Evolutionary conservation across 2,797 vertebrate species (phyloP).

Genomic region (Emydoidea blandingii): DNA sequence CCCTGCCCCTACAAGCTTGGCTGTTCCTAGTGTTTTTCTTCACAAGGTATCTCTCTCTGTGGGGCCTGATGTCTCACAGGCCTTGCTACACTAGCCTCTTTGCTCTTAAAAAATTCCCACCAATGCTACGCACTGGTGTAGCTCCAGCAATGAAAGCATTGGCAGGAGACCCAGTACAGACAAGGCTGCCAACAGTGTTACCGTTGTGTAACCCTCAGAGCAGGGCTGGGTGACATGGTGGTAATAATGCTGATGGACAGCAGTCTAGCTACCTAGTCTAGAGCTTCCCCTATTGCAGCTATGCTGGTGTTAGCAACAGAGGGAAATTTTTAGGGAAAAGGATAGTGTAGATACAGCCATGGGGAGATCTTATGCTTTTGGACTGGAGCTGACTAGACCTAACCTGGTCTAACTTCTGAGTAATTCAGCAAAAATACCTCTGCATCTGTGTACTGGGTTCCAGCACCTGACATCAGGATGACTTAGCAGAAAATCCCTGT

Average conservation of each 20-base stretch:
- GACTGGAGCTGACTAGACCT: not conserved
- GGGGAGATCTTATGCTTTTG: not conserved
- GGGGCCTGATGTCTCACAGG: not conserved
- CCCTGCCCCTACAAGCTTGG: accelerated
- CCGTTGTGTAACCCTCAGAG: not conserved
- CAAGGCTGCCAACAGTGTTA: accelerated
- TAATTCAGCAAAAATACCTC: not conserved
- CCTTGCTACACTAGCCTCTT: accelerated
- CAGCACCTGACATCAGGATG: accelerated
- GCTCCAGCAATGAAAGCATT: not conserved
- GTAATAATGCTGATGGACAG: accelerated
- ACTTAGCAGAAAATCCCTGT: not conserved
- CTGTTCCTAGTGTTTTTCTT: not conserved
- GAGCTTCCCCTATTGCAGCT: not conserved
- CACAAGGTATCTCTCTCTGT: accelerated
- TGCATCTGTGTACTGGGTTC: not conserved
- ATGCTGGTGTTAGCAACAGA: accelerated
- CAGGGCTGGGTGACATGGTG: accelerated
- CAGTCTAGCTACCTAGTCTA: accelerated
- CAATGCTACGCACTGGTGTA: not conserved
- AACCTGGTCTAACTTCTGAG: not conserved
- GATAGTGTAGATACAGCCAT: not conserved
- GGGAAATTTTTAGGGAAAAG: not conserved
- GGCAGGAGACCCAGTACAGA: accelerated
- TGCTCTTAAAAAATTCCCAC: accelerated